phyloP scores from a whole-genome alignment of 2,797 vertebrate genomes.

The Buphagus erythrorhynchus region DNA sequence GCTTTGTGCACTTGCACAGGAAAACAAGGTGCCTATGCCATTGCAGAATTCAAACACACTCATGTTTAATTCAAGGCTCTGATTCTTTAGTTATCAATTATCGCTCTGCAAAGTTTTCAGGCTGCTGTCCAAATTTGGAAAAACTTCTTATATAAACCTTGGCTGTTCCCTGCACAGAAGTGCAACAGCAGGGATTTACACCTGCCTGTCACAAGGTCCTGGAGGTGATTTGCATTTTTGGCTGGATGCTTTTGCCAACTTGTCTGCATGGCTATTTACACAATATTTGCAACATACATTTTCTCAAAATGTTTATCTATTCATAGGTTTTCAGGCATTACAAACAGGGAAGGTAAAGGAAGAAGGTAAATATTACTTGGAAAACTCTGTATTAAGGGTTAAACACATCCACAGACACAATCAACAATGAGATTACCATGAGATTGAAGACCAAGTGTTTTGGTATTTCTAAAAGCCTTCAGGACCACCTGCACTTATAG shows the following conservation, averaged over 20 bases:
- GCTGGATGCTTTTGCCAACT: background rate
- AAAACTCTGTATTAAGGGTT: background rate
- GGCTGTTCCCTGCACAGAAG: background rate
- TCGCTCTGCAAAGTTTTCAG: background rate
- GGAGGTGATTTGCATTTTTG: background rate
- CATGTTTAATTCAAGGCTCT: background rate
- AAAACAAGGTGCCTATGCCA: background rate
- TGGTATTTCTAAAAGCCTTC: slow-evolving; percentile 2
- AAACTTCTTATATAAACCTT: background rate
- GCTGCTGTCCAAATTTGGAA: background rate
- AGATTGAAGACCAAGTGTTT: background rate
- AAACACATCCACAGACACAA: background rate
- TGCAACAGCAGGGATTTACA: background rate
- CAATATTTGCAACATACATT: background rate
- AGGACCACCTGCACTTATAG: background rate
- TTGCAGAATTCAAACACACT: background rate
- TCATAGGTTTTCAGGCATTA: background rate
- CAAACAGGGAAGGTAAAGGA: background rate
- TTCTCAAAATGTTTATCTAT: background rate
- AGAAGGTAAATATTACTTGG: background rate
- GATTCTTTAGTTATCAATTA: background rate
- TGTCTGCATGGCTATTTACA: background rate
- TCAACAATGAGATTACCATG: background rate
- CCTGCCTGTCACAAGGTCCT: background rate
- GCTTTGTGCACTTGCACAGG: background rate